Percentiles rank a stretch among this genome's conserved stretches.
These are phyloP conservation scores for Astreopora myriophthalma DNA, from an alignment of 64 coral and sea anemone species.

Conservation along the genomic window DNA sequence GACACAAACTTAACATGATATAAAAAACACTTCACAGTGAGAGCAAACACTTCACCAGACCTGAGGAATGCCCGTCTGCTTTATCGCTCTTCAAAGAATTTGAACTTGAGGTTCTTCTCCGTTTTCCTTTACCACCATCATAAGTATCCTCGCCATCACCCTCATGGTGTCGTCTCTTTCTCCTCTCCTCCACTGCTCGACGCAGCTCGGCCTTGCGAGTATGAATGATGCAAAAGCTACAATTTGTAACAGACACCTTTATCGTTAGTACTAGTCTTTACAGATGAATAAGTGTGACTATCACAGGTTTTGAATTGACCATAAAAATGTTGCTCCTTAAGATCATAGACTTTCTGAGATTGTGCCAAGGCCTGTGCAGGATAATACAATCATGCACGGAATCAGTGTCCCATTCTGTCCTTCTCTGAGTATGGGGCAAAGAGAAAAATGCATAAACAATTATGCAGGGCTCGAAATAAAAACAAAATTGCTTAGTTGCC, in stretches of 20 bases:
- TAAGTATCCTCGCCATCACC: conserved; percentile 69
- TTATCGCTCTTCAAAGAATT: conserved; percentile 79
- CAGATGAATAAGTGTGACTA: too few relatives aligned
- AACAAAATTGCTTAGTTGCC: too few relatives aligned
- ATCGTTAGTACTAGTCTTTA: too few relatives aligned
- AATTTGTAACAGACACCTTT: not conserved
- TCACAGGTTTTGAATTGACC: too few relatives aligned
- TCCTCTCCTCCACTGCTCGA: conserved; percentile 86
- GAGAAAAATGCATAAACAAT: too few relatives aligned
- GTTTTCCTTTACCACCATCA: conserved; percentile 65
- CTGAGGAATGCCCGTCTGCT: conserved; percentile 77
- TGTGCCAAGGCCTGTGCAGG: too few relatives aligned
- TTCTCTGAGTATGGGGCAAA: too few relatives aligned
- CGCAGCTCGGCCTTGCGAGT: conserved; percentile 92
- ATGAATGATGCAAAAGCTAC: conserved; percentile 96
- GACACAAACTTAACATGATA: not conserved
- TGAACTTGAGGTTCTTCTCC: conserved; percentile 79
- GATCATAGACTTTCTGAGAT: too few relatives aligned
- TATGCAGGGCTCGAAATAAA: too few relatives aligned
- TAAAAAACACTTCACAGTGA: not conserved
- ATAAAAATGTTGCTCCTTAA: too few relatives aligned
- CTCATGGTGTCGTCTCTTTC: conserved; percentile 63
- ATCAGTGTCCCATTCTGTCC: too few relatives aligned
- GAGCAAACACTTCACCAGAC: not conserved
- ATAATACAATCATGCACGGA: too few relatives aligned